Conservation (phyloP, 2,888 invertebrate genomes). For the Corbicula japonica region DNA sequence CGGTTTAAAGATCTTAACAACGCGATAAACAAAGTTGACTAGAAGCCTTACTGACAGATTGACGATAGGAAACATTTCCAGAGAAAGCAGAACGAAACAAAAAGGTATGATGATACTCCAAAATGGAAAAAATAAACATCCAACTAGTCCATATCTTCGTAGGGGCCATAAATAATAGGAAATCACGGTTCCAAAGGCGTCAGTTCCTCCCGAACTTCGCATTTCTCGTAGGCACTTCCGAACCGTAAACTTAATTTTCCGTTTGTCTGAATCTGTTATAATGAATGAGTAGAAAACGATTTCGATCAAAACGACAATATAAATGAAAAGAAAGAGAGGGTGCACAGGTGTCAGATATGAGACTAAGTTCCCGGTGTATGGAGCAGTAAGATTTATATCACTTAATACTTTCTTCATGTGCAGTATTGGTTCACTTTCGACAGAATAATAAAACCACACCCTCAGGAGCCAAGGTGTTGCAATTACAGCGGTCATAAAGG, state of each 20-base stretch:
- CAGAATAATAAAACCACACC: conserved; percentile 49
- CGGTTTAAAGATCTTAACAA: conserved; percentile 31
- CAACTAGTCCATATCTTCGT: conserved; percentile 35
- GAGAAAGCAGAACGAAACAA: conserved; percentile 9
- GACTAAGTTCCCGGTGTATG: conserved; percentile 41
- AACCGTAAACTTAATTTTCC: conserved; percentile 42
- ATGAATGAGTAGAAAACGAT: conserved; percentile 18
- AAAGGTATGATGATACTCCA: conserved; percentile 26
- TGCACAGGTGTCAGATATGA: conserved; percentile 43
- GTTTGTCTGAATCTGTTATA: conserved; percentile 28
- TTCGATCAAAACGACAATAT: conserved; percentile 34
- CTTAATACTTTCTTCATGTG: conserved; percentile 6
- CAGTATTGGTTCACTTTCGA: conserved; percentile 32
- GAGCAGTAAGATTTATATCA: conserved; percentile 17
- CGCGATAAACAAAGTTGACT: conserved; percentile 40
- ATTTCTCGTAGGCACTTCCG: conserved; percentile 43
- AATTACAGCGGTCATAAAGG: conserved; percentile 9
- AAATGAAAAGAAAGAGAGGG: conserved; percentile 34
- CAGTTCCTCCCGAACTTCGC: conserved; percentile 15
- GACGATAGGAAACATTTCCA: conserved; percentile 37
- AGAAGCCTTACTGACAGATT: conserved; percentile 43
- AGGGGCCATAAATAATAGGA: conserved; percentile 24
- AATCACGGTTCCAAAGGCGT: conserved; percentile 31
- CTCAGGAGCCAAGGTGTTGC: conserved; percentile 47
- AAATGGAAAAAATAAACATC: conserved; percentile 34